Percentiles rank a stretch among this genome's conserved stretches.
These are phyloP conservation scores for Diorhabda elongata DNA, from an alignment of 1,140 invertebrate species.

Conservation along the genomic window DNA sequence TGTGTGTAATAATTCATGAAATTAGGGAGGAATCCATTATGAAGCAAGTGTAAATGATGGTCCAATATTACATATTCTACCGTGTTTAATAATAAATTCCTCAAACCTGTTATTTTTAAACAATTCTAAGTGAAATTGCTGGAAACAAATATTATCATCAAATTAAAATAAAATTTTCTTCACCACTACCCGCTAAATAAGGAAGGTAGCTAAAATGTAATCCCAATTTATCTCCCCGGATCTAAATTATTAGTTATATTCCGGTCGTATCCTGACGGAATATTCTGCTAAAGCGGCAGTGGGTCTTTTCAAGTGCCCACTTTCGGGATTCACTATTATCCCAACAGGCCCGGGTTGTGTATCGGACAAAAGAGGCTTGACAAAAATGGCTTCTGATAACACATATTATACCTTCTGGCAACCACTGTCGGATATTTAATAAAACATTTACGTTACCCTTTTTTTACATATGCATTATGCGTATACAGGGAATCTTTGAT, in stretches of 20 bases:
- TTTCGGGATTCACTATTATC: slow-evolving; percentile 15
- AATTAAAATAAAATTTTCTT: slow-evolving; percentile 12
- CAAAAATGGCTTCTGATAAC: slow-evolving; percentile 14
- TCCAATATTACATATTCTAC: too few relatives aligned
- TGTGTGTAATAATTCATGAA: too few relatives aligned
- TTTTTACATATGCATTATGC: background rate
- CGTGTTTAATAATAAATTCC: too few relatives aligned
- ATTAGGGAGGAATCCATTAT: too few relatives aligned
- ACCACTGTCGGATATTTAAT: slow-evolving; percentile 1
- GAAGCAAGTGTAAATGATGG: too few relatives aligned
- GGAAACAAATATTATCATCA: too few relatives aligned
- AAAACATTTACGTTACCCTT: slow-evolving; percentile 5
- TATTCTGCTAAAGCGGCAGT: background rate
- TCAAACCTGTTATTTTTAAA: too few relatives aligned
- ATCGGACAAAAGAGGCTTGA: slow-evolving; percentile 13
- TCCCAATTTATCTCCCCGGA: slow-evolving; percentile 12
- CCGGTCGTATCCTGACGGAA: slow-evolving; percentile 14
- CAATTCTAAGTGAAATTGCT: too few relatives aligned
- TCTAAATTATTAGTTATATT: slow-evolving; percentile 24
- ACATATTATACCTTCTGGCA: background rate
- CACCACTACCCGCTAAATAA: background rate
- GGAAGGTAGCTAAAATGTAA: slow-evolving; percentile 18
- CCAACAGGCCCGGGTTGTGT: slow-evolving; percentile 2
- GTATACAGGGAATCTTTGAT: too few relatives aligned
- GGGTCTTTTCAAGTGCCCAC: slow-evolving; percentile 9